A percentile compares a stretch with the other conserved stretches of the same genome.
Evolutionary conservation across 2,888 invertebrate genomes (phyloP).

Genomic region (Chymomyza procnemis): DNA sequence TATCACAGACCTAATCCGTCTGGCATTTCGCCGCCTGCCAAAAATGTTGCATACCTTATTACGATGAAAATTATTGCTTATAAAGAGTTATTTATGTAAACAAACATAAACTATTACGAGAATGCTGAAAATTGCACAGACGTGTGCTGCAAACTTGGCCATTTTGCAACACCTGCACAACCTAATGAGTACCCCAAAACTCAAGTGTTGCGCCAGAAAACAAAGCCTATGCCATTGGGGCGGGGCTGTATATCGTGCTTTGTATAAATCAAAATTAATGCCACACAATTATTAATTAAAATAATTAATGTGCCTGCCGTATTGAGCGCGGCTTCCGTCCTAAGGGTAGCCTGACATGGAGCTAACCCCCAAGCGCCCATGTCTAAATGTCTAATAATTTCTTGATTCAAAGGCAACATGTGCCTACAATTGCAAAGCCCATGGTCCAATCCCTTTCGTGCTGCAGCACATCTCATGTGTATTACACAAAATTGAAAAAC

Average conservation of each 20-base stretch:
- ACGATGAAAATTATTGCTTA: no score
- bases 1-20: no score
- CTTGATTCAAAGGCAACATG: conserved; percentile 29
- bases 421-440: conserved; percentile 51
- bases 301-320: conserved; percentile 61
- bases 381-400: not conserved
- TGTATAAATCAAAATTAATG: conserved; percentile 70
- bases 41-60: no score
- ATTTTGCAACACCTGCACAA: no score
- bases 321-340: not conserved
- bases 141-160: no score
- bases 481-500: conserved; percentile 67
- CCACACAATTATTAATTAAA: conserved; percentile 68
- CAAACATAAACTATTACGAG: no score
- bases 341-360: not conserved
- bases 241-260: not conserved
- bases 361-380: not conserved
- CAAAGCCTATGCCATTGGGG: no score
- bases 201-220: no score
- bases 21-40: no score
- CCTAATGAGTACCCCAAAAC: no score
- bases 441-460: not conserved
- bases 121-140: no score
- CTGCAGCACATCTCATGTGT: conserved; percentile 9
- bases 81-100: no score